Conservation (phyloP, 2,797 vertebrate genomes). For the Falco cherrug region DNA sequence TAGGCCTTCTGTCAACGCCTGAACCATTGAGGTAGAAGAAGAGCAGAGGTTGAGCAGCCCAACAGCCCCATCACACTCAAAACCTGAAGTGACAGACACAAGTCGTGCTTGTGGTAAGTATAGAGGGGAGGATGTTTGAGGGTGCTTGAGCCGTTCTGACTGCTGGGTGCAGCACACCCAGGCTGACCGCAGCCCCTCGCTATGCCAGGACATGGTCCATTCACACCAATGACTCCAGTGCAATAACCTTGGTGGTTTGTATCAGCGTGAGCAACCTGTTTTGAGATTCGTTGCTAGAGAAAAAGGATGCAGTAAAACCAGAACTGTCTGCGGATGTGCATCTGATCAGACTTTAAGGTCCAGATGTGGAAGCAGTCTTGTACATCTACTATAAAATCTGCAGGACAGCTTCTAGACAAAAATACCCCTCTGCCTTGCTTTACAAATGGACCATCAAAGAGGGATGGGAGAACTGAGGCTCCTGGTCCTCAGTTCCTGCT, state of each 20-base stretch:
- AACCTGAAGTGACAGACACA: background rate
- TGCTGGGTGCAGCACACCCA: background rate
- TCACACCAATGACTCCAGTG: background rate
- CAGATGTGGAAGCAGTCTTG: background rate
- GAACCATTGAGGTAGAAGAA: background rate
- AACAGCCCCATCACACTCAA: background rate
- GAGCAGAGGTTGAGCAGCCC: background rate
- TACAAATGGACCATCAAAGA: background rate
- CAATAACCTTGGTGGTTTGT: background rate
- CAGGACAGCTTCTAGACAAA: background rate
- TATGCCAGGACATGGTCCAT: background rate
- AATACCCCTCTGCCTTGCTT: background rate
- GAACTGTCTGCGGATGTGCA: background rate
- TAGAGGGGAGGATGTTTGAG: background rate
- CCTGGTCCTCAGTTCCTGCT: background rate
- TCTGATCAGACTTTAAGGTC: background rate
- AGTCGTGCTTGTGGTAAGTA: accelerated
- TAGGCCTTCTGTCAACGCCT: background rate
- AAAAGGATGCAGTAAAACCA: background rate
- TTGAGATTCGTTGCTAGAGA: background rate
- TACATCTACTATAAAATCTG: background rate
- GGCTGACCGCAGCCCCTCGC: accelerated
- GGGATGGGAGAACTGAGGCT: background rate
- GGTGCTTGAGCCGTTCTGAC: background rate
- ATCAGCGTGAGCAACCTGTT: background rate